Percentiles rank a stretch among this genome's conserved stretches.
Evolutionary conservation across 2,888 invertebrate species (phyloP).

Genomic region (Adelognathus sp.): DNA sequence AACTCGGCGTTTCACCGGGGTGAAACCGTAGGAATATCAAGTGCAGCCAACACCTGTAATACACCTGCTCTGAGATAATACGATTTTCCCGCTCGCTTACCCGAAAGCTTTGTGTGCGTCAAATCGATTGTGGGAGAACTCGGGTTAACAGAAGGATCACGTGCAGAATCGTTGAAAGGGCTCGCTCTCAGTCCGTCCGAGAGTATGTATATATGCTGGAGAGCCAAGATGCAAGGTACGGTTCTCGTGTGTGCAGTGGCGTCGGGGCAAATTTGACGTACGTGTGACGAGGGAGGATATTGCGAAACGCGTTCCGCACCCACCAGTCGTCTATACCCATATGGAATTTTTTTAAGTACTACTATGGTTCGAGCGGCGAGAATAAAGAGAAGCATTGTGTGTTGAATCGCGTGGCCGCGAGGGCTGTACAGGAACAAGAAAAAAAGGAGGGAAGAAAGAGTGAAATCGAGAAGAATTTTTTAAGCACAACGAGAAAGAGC

Average conservation of each 20-base stretch:
- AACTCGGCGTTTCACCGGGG: background rate
- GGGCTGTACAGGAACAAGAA: conserved; percentile 17
- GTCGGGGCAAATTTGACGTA: background rate
- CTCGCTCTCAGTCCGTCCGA: too few relatives aligned
- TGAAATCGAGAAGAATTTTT: conserved; percentile 28
- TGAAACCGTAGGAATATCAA: conserved; percentile 16
- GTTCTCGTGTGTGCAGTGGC: background rate
- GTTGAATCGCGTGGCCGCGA: conserved; percentile 22
- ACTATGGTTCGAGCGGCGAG: conserved; percentile 27
- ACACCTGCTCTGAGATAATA: background rate
- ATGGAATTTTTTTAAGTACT: background rate
- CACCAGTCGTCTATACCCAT: conserved; percentile 17
- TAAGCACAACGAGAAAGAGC: conserved; percentile 25
- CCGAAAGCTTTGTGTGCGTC: background rate
- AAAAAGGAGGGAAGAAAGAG: background rate
- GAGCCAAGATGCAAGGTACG: background rate
- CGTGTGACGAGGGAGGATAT: conserved; percentile 6
- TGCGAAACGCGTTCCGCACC: conserved; percentile 3
- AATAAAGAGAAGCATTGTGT: conserved; percentile 36
- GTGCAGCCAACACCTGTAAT: background rate
- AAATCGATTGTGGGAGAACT: background rate
- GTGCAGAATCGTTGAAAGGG: background rate
- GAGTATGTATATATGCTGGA: background rate
- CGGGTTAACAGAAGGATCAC: background rate
- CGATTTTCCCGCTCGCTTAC: conserved; percentile 9